A percentile compares a stretch with the other conserved stretches of the same genome.
Conservation (phyloP, 2,797 vertebrate species). For the Xenentodon cancila region DNA sequence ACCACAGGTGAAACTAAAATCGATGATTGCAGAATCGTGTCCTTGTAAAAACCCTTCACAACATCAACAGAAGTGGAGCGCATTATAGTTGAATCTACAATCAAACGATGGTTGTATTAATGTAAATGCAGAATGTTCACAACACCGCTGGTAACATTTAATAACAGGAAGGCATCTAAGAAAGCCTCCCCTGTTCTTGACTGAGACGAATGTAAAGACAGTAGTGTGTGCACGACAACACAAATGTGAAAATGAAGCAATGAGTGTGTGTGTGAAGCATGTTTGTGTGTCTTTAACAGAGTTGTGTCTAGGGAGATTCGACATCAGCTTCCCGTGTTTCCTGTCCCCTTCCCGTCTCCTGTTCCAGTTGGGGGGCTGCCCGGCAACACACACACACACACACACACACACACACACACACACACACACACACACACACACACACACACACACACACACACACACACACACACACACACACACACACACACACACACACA, state of each 20-base stretch:
- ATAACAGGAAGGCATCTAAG: not conserved
- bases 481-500: slow-evolving; percentile 29
- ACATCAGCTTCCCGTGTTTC: slow-evolving; percentile 68
- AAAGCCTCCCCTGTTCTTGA: not conserved
- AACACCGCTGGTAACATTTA: too few relatives aligned
- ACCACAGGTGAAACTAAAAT: too few relatives aligned
- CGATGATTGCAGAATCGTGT: not conserved
- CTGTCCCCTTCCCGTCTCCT: slow-evolving; percentile 70
- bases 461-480: slow-evolving; percentile 34
- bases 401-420: slow-evolving; percentile 42
- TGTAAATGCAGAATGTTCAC: too few relatives aligned
- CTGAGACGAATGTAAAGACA: not conserved
- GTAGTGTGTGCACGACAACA: too few relatives aligned
- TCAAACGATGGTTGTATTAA: too few relatives aligned
- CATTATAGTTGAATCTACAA: too few relatives aligned
- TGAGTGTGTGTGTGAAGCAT: slow-evolving; percentile 5
- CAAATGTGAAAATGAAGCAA: slow-evolving; percentile 18
- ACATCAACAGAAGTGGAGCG: not conserved
- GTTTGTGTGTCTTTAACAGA: slow-evolving; percentile 67
- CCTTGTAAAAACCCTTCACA: not conserved
- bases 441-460: slow-evolving; percentile 20
- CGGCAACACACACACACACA: slow-evolving; percentile 38
- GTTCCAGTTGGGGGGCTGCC: slow-evolving; percentile 29
- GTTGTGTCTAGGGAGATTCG: slow-evolving; percentile 77
- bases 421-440: slow-evolving; percentile 25